Base-by-base conservation (phyloP, 1,140 invertebrate genomes). In the Mizuhopecten yessoensis region DNA sequence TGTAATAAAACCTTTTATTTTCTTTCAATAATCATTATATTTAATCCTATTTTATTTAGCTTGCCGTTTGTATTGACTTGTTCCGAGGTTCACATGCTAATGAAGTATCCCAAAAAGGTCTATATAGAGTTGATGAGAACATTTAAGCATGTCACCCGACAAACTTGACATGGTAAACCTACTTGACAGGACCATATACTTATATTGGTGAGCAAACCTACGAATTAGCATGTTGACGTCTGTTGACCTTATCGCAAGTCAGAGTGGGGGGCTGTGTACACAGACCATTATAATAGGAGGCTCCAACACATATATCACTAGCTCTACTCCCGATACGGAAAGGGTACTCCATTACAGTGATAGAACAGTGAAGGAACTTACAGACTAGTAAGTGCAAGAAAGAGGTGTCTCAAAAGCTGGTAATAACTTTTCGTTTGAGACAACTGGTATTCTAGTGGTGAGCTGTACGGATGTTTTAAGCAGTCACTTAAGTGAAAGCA, bases 251-350 rank as follows among this genome's bases (percentile, higher is more conserved):
- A 75, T 75, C 57, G n/a, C 15, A n/a, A 75, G 57, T 17, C 9
- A 75, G 57, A 75, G 57, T 75, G n/a, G 57, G 57, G 57, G 57
- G 57, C n/a, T 75, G n/a, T 29, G 57, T 75, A 75, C 57, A 75
- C 57, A 45, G 17, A 17, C 9, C 42, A n/a, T 75, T 75, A 75
- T n/a, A 75, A 75, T 23, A 17, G 57, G 57, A 75, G 2, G 57
- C 23, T 75, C 57, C 57, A 45, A 45, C 17, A 39, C 36, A 75
- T 75, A 75, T 75, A 75, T 29, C 57, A 75, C 57, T 57, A 39
- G 13, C 36, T n/a, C n/a, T n/a, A n/a, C 36, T 7, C 13, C 42
- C 42, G 17, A 13, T 45, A 45, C 42, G 9, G 42, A 45, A 45
- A 45, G 10, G 42, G 17, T 45, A 45, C 9, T 45, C 17, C 9